Conservation (phyloP, 2,113 vertebrate genomes). For the Chaetura pelagica region DNA sequence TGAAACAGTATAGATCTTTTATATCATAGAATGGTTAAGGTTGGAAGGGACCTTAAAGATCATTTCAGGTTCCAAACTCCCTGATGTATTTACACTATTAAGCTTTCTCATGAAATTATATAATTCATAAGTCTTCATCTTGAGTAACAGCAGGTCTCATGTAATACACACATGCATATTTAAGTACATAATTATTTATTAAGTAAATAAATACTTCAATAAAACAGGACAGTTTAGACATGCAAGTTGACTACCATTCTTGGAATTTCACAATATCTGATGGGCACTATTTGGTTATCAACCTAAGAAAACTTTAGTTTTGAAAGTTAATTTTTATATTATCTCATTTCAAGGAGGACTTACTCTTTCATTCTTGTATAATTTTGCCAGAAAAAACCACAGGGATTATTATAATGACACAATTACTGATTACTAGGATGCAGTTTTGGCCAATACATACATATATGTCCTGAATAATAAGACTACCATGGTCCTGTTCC, state of each 20-base stretch:
- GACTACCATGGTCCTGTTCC: constrained; percentile 11
- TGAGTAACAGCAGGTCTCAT: not conserved
- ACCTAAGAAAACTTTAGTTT: not conserved
- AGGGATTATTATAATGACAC: not conserved
- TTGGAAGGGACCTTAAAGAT: too few species aligned
- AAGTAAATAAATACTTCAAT: not conserved
- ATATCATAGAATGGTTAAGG: too few species aligned
- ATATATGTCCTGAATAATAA: constrained; percentile 25
- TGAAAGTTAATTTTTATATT: not conserved
- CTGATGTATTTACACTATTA: not conserved
- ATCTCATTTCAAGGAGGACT: not conserved
- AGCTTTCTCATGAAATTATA: not conserved
- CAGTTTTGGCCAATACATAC: too few species aligned
- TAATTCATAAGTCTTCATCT: not conserved
- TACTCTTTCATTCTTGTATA: not conserved
- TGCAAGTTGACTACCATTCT: not conserved
- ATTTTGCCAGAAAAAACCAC: not conserved
- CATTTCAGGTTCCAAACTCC: too few species aligned
- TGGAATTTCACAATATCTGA: not conserved
- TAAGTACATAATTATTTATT: not conserved
- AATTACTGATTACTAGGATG: too few species aligned
- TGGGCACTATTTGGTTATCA: not conserved
- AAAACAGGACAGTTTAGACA: not conserved
- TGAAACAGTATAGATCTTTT: not conserved
- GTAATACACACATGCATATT: not conserved